These are phyloP conservation scores for Rhinichthys osculus DNA, from an alignment of 2,797 vertebrate genomes.

Conservation along the genomic window DNA sequence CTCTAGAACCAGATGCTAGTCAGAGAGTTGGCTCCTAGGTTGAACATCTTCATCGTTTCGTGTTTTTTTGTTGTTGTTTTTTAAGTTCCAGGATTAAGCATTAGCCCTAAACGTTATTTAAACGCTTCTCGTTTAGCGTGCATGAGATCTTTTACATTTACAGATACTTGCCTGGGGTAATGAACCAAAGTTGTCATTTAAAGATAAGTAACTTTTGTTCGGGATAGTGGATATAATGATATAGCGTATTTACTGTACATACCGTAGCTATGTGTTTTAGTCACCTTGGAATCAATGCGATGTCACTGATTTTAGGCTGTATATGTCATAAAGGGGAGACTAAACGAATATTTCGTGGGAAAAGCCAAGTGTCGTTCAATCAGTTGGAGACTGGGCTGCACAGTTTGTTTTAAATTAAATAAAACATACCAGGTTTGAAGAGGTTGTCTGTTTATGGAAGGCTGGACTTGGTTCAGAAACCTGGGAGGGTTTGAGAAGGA, in stretches of 20 bases:
- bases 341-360: slow-evolving; percentile 28
- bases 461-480: slow-evolving; percentile 60
- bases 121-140: slow-evolving; percentile 68
- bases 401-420: slow-evolving; percentile 47
- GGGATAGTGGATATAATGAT: slow-evolving; percentile 71
- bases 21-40: slow-evolving; percentile 72
- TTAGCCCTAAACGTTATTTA: slow-evolving; percentile 70
- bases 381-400: slow-evolving; percentile 11
- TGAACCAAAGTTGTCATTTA: slow-evolving; percentile 78
- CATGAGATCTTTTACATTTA: slow-evolving; percentile 72
- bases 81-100: slow-evolving; percentile 79
- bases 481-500: slow-evolving; percentile 69
- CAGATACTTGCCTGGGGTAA: slow-evolving; percentile 73
- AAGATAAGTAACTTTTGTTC: slow-evolving; percentile 69
- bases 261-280: slow-evolving; percentile 69
- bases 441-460: slow-evolving; percentile 39
- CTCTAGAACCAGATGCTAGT: slow-evolving; percentile 81
- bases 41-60: slow-evolving; percentile 71
- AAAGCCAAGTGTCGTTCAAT: slow-evolving; percentile 42
- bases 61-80: slow-evolving; percentile 39
- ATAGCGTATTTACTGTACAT: slow-evolving; percentile 65
- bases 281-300: slow-evolving; percentile 61
- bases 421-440: slow-evolving; percentile 62
- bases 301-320: slow-evolving; percentile 65
- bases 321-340: slow-evolving; percentile 53